Evolutionary conservation across 2,113 vertebrate species (phyloP).

Genomic region (Xenotilapia caudafasciata): DNA sequence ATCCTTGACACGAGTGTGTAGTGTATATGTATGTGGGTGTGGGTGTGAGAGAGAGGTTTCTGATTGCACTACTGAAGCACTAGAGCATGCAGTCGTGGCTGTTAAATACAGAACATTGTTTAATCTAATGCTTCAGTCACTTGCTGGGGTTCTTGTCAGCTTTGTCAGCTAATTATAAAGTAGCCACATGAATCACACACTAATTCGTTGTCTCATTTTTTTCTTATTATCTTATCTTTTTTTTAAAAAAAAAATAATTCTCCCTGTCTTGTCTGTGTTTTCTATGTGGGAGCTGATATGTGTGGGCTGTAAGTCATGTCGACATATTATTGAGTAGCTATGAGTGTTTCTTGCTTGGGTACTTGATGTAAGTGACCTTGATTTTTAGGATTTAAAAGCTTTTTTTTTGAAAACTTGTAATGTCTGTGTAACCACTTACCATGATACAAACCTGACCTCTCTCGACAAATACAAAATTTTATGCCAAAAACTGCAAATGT

Average conservation of each 20-base stretch:
- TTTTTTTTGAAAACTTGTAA: background rate
- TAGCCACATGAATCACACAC: constrained; percentile 33
- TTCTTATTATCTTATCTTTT: background rate
- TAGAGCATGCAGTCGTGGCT: constrained; percentile 63
- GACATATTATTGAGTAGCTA: background rate
- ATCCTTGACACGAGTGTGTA: constrained; percentile 25
- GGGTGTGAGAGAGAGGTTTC: background rate
- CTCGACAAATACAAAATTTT: background rate
- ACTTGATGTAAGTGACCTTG: background rate
- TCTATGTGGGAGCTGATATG: background rate
- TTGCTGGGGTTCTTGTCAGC: constrained; percentile 68
- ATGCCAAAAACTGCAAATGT: background rate
- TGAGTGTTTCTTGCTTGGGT: background rate
- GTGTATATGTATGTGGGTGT: background rate
- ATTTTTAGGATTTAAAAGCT: background rate
- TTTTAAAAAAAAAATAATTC: background rate
- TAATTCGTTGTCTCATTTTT: background rate
- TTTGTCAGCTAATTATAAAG: constrained; percentile 81
- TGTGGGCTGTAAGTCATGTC: background rate
- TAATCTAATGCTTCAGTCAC: constrained; percentile 65
- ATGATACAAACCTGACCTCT: background rate
- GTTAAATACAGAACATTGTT: constrained; percentile 68
- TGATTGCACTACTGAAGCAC: constrained; percentile 63
- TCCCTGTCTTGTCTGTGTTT: background rate
- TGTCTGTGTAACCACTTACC: background rate